Conservation (phyloP, 53 echinoderm and acorn worm genomes). For the Antedon mediterranea region DNA sequence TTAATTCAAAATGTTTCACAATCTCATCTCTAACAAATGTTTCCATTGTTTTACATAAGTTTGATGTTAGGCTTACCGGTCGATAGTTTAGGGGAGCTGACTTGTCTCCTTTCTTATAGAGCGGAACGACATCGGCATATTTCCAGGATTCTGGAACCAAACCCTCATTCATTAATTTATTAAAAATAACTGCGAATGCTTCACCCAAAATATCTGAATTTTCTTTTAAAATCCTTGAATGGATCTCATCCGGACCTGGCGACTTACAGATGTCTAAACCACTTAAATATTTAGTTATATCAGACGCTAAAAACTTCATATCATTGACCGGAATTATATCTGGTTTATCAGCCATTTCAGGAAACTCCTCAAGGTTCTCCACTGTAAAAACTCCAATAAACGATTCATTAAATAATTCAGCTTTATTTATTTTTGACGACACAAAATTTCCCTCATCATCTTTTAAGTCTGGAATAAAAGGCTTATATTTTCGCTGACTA, state of each 20-base stretch:
- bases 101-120: conserved; percentile 6
- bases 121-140: background rate
- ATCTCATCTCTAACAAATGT: background rate
- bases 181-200: background rate
- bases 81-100: background rate
- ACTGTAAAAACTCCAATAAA: background rate
- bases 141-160: background rate
- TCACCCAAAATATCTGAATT: background rate
- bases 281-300: background rate
- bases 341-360: background rate
- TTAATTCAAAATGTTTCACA: background rate
- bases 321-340: no score
- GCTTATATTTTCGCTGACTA: background rate
- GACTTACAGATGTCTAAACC: background rate
- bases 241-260: conserved; percentile 5
- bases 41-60: background rate
- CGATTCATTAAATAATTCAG: conserved; percentile 1
- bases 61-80: background rate
- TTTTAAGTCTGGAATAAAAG: background rate
- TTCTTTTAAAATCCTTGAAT: background rate
- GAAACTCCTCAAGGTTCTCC: background rate
- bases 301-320: background rate
- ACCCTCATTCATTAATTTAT: background rate
- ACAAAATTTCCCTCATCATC: no score
- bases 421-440: background rate